Evolutionary conservation across 1,140 invertebrate genomes (phyloP).

Genomic region (Palaemon carinicauda): DNA sequence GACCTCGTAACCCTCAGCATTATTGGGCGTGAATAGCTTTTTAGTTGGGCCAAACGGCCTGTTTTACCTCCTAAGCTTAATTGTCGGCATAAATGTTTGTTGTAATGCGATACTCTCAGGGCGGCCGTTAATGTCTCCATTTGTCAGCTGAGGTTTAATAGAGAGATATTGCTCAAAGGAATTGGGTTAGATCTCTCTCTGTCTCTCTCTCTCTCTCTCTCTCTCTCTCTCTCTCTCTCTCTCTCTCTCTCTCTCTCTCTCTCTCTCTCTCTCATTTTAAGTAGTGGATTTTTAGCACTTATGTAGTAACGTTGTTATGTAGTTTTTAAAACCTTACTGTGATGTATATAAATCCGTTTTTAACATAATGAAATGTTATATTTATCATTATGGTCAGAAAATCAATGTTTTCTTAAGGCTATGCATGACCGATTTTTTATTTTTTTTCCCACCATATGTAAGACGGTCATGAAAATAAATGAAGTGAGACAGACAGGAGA

Average conservation of each 20-base stretch:
- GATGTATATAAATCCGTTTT: too few relatives aligned
- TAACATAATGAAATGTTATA: too few relatives aligned
- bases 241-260: background rate
- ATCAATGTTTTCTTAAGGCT: too few relatives aligned
- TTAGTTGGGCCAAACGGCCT: conserved; percentile 29
- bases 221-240: background rate
- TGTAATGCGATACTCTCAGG: conserved; percentile 30
- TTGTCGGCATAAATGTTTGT: conserved; percentile 24
- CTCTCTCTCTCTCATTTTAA: background rate
- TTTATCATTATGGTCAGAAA: too few relatives aligned
- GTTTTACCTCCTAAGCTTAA: conserved; percentile 32
- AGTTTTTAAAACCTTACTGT: too few relatives aligned
- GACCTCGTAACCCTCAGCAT: conserved; percentile 3
- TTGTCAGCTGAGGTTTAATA: background rate
- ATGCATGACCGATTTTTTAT: too few relatives aligned
- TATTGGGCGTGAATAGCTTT: conserved; percentile 27
- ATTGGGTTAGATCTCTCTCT: background rate
- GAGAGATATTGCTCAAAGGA: background rate
- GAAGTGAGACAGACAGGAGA: too few relatives aligned
- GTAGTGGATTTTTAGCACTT: background rate
- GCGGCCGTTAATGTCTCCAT: background rate
- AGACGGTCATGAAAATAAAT: too few relatives aligned
- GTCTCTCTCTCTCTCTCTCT: background rate
- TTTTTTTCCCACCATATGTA: too few relatives aligned
- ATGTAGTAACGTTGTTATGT: too few relatives aligned